These are phyloP conservation scores for Bucco capensis DNA, from an alignment of 2,113 vertebrate species.

Conservation along the genomic window DNA sequence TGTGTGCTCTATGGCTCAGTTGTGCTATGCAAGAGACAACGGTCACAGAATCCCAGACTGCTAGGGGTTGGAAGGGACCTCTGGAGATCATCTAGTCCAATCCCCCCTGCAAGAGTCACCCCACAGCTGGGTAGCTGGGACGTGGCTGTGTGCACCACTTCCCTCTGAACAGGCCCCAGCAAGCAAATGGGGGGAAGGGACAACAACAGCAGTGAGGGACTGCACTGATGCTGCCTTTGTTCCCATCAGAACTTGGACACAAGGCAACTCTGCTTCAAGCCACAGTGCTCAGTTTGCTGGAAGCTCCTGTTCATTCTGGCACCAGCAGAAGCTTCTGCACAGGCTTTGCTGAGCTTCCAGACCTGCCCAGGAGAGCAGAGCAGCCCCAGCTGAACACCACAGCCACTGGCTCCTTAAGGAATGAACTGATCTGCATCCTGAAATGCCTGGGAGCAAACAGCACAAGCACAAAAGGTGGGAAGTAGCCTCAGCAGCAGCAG, in stretches of 20 bases:
- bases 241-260: background rate
- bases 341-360: background rate
- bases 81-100: no score
- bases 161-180: fast-evolving
- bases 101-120: no score
- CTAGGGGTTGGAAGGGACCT: no score
- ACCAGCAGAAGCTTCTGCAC: fast-evolving
- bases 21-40: fast-evolving
- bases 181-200: no score
- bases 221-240: fast-evolving
- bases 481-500: background rate
- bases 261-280: background rate
- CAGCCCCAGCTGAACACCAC: background rate
- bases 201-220: fast-evolving
- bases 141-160: fast-evolving
- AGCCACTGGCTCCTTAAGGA: background rate
- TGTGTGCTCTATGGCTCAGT: fast-evolving
- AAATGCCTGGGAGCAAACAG: background rate
- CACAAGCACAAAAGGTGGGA: background rate
- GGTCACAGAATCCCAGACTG: no score
- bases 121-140: fast-evolving
- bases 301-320: background rate
- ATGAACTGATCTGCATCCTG: background rate
- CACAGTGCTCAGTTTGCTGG: background rate
- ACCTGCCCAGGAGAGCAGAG: background rate